Conservation (phyloP, 2,888 invertebrate genomes). For the Philereme transversata region DNA sequence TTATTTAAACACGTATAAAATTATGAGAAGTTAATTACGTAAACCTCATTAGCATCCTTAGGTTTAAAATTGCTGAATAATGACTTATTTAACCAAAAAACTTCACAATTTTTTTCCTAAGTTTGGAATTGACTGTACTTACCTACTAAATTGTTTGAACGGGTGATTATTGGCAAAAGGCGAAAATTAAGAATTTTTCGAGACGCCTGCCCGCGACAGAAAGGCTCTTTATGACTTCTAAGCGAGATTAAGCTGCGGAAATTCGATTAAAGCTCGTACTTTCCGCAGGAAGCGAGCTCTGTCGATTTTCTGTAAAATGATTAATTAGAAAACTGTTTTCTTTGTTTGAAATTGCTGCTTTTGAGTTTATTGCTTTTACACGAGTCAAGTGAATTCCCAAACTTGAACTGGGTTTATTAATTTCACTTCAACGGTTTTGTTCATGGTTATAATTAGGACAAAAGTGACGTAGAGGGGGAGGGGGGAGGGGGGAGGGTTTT, state of each 20-base stretch:
- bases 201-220: slow-evolving; percentile 64
- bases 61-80: no score
- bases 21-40: no score
- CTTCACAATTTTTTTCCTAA: no score
- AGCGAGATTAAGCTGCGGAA: slow-evolving; percentile 60
- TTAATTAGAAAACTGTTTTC: slow-evolving; percentile 44
- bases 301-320: slow-evolving; percentile 47
- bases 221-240: slow-evolving; percentile 65
- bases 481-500: no score
- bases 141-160: slow-evolving; percentile 51
- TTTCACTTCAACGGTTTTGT: slow-evolving; percentile 10
- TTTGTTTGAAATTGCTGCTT: slow-evolving; percentile 28
- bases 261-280: slow-evolving; percentile 61
- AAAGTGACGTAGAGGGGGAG: background rate
- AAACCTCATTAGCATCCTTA: no score
- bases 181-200: slow-evolving; percentile 65
- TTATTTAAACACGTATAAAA: no score
- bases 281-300: slow-evolving; percentile 38
- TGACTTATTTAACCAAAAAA: no score
- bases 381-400: slow-evolving; percentile 7
- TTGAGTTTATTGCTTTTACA: slow-evolving; percentile 21
- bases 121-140: no score
- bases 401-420: slow-evolving; percentile 16
- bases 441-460: no score
- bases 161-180: slow-evolving; percentile 59